Evolutionary conservation across 2,888 invertebrate species (phyloP).

Genomic region (Papilio demoleus): DNA sequence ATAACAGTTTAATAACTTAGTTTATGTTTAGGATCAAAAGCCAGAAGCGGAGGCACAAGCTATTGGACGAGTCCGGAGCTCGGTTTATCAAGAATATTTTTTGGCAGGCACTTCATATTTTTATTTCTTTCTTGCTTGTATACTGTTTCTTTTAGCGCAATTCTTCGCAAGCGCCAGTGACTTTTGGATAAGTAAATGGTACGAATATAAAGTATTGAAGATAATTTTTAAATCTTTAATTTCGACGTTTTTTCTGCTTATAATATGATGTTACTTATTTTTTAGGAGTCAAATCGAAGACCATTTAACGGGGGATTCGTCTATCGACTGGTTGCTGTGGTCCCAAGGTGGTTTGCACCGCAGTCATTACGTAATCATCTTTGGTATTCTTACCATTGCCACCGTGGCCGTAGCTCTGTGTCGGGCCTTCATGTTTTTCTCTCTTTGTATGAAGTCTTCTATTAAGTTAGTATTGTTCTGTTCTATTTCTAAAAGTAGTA

Average conservation of each 20-base stretch:
- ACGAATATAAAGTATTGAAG: slow-evolving; percentile 33
- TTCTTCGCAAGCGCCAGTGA: slow-evolving; percentile 73
- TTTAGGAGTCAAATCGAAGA: slow-evolving; percentile 72
- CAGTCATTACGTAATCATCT: slow-evolving; percentile 75
- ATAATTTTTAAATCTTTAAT: too few relatives aligned
- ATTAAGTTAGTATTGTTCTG: slow-evolving; percentile 68
- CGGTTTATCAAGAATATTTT: slow-evolving; percentile 74
- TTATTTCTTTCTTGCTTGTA: slow-evolving; percentile 58
- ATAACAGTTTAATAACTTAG: too few relatives aligned
- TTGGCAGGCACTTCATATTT: slow-evolving; percentile 63
- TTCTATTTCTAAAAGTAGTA: not conserved
- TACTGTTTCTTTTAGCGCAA: slow-evolving; percentile 84
- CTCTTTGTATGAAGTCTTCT: slow-evolving; percentile 86
- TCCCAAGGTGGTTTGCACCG: slow-evolving; percentile 63
- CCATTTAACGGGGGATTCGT: slow-evolving; percentile 68
- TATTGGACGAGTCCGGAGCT: slow-evolving; percentile 66
- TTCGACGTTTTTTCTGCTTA: not conserved
- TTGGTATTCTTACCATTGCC: slow-evolving; percentile 82
- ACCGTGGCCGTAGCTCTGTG: slow-evolving; percentile 84
- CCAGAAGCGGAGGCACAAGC: slow-evolving; percentile 70
- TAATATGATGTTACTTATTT: not conserved
- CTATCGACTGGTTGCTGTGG: slow-evolving; percentile 70
- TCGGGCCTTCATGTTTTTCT: slow-evolving; percentile 86
- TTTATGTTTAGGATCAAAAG: slow-evolving; percentile 67
- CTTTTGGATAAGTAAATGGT: slow-evolving; percentile 78